Percentiles rank a stretch among this genome's conserved stretches.
Evolutionary conservation across 2,113 vertebrate species (phyloP).

Genomic region (Ceuthmochares aereus): DNA sequence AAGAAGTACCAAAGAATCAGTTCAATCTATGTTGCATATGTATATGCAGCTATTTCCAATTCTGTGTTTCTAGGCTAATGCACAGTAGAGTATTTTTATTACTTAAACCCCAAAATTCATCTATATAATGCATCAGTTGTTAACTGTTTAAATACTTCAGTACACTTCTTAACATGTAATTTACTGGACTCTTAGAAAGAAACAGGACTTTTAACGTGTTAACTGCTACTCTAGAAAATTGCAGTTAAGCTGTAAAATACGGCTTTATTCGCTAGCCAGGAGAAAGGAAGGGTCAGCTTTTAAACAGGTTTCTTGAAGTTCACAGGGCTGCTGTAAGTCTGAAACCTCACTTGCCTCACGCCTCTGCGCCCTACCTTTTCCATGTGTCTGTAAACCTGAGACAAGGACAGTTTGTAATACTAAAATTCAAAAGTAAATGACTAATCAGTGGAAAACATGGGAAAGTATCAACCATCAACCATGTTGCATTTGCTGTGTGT

Average conservation of each 20-base stretch:
- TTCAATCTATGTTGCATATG: not conserved
- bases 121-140: not conserved
- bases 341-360: not conserved
- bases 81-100: not conserved
- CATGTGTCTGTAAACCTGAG: not conserved
- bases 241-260: not conserved
- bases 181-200: not conserved
- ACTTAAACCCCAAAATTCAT: not conserved
- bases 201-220: not conserved
- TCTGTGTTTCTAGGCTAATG: not conserved
- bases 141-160: not conserved
- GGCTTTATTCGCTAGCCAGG: not conserved
- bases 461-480: accelerated
- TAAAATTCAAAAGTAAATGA: not conserved
- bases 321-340: not conserved
- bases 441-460: not conserved
- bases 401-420: not conserved
- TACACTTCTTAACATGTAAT: not conserved
- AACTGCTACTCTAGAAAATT: not conserved
- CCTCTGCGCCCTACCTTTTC: not conserved
- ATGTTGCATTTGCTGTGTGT: not conserved
- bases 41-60: not conserved
- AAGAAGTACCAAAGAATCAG: not conserved
- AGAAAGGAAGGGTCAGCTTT: not conserved
- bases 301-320: not conserved